Conservation (phyloP, 2,888 invertebrate genomes). For the Antitype chi region DNA sequence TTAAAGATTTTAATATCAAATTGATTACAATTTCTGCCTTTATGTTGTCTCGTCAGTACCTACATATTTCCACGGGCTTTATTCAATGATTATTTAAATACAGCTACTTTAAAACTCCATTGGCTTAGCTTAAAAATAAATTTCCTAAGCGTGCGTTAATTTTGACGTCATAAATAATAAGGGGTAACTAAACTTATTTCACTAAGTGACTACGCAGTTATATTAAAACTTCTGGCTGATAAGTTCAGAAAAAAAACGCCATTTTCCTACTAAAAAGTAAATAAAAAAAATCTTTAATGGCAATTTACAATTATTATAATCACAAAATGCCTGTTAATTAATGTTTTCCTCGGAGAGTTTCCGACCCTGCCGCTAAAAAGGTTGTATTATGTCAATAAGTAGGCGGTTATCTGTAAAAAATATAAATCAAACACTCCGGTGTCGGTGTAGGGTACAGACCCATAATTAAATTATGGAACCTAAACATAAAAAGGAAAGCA, state of each 20-base stretch:
- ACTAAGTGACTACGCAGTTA: background rate
- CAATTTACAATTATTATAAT: background rate
- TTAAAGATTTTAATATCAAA: conserved; percentile 4
- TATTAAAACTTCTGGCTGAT: background rate
- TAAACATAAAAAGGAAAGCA: conserved; percentile 12
- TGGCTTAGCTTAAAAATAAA: background rate
- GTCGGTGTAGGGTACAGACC: too few relatives aligned
- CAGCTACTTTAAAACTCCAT: background rate
- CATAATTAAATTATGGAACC: conserved; percentile 7
- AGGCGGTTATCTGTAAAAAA: background rate
- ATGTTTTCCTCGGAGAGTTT: background rate
- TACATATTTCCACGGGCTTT: background rate
- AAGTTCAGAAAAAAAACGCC: background rate
- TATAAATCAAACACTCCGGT: background rate
- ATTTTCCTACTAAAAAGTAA: background rate
- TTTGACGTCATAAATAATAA: too few relatives aligned
- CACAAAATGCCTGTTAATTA: background rate
- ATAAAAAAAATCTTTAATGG: background rate
- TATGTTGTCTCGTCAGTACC: background rate
- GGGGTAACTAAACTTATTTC: background rate
- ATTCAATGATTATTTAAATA: background rate
- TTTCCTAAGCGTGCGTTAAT: background rate
- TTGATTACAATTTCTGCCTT: conserved; percentile 9
- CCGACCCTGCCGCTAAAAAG: background rate
- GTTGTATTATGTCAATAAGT: background rate